These are phyloP conservation scores for Anabas testudineus DNA, from an alignment of 2,797 vertebrate genomes.

Conservation along the genomic window DNA sequence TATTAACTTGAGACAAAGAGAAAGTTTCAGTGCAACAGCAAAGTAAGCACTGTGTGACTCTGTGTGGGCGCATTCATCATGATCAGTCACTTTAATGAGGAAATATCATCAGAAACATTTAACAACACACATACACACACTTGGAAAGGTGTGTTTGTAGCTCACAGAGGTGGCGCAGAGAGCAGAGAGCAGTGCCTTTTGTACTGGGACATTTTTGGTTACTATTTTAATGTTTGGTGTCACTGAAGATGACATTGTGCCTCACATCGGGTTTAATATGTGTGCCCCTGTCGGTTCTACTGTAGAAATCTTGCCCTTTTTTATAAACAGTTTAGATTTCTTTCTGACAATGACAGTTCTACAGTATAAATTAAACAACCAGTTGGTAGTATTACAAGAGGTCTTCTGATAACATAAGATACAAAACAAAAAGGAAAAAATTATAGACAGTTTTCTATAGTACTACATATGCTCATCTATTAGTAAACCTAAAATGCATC, in stretches of 20 bases:
- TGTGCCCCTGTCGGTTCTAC: too few relatives aligned
- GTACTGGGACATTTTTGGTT: slow-evolving; percentile 9
- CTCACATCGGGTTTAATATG: background rate
- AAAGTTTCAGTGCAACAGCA: slow-evolving; percentile 36
- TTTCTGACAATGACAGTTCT: background rate
- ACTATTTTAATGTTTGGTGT: slow-evolving; percentile 23
- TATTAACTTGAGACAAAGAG: slow-evolving; percentile 33
- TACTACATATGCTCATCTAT: too few relatives aligned
- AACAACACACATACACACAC: background rate
- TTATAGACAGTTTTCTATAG: too few relatives aligned
- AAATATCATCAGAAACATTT: slow-evolving; percentile 18
- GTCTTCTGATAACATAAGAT: too few relatives aligned
- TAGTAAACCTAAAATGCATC: too few relatives aligned
- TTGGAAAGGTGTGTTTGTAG: slow-evolving; percentile 7
- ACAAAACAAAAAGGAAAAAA: too few relatives aligned
- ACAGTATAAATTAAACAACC: too few relatives aligned
- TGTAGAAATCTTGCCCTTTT: background rate
- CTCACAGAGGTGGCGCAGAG: background rate
- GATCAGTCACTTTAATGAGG: slow-evolving; percentile 29
- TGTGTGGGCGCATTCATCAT: slow-evolving; percentile 23
- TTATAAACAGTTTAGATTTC: background rate
- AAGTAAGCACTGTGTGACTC: slow-evolving; percentile 26
- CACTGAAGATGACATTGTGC: slow-evolving; percentile 12
- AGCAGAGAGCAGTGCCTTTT: slow-evolving; percentile 16
- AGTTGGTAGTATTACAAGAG: too few relatives aligned